Base-by-base conservation (phyloP, 2,888 invertebrate species). In the Sycophila texana region DNA sequence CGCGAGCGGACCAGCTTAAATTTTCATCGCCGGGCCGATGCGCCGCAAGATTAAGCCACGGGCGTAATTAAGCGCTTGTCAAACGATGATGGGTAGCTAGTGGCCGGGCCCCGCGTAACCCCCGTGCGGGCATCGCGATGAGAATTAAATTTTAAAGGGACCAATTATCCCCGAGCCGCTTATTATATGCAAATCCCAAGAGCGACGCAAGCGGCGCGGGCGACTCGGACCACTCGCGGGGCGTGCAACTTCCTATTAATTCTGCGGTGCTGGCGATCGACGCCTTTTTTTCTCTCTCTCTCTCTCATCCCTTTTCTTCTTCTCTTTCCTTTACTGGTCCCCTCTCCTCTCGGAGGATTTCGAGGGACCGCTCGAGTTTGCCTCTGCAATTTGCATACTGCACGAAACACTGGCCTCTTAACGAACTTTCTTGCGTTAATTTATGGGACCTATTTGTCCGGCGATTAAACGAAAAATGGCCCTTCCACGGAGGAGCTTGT, bases 31-130 rank as follows among this genome's bases (percentile, higher is more conserved):
- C 14, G 22, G 7, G 26, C 13, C 77, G 68, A 78, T 74, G 73
- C 53, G 39, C 77, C 73, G 58, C 65, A 68, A 74, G 78, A 74
- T 74, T 78, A 74, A 74, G 78, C 60, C 53, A 39, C 60, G 63
- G 20, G 63, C 57, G 68, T 81, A 77, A 81, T 81, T 81, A 77
- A 77, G 74, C 74, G 74, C 77, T 81, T 81, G 80, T 81, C 77
- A 81, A 81, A 81, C 51, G 74, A 77, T 74, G 74, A 81, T 71
- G 77, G 60, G 74, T 80, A 47, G 67, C 3, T 60, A 55, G 77
- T 16, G 47, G 73, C 55, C 18, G 22, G 47, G 49, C 14, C 16
- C 61, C 13, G 47, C 51, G 72, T 26, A 51, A 18, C n/a, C 47
- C 7, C 55, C 26, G 60, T 14, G 22, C 55, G 26, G 26, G 26